phyloP scores from a whole-genome alignment of 1,140 invertebrate genomes.

The Scaptomyza hsui region DNA sequence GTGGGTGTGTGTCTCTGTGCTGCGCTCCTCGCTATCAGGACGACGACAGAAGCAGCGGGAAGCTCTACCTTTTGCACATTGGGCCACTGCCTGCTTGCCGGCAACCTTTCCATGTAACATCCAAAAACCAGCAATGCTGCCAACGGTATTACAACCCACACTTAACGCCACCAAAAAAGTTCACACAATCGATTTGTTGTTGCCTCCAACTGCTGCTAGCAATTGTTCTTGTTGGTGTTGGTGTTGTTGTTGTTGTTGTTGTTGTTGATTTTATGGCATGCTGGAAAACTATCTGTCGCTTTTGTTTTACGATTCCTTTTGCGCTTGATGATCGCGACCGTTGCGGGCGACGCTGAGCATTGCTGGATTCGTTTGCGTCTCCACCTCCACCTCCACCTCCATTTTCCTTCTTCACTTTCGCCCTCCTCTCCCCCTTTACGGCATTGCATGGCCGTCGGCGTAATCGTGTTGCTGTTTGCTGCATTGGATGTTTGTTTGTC shows the following conservation, averaged over 20 bases:
- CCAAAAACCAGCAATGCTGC: slow-evolving; percentile 1
- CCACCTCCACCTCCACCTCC: neutral
- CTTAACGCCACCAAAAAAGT: slow-evolving; percentile 69
- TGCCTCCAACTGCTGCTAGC: slow-evolving; percentile 52
- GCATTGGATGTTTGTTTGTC: slow-evolving; percentile 79
- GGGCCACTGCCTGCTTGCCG: neutral
- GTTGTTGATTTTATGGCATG: slow-evolving; percentile 62
- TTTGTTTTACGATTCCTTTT: slow-evolving; percentile 82
- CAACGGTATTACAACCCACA: slow-evolving; percentile 40
- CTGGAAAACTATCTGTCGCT: slow-evolving; percentile 79
- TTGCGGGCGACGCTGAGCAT: slow-evolving; percentile 30
- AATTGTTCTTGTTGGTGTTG: slow-evolving; percentile 23
- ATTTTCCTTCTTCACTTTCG: too few species aligned
- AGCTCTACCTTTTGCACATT: slow-evolving; percentile 23
- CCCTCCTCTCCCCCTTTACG: neutral
- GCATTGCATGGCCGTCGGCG: slow-evolving; percentile 60
- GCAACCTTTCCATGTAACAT: neutral
- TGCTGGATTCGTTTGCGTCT: slow-evolving; percentile 12
- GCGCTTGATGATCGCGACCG: slow-evolving; percentile 71
- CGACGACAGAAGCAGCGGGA: slow-evolving; percentile 39
- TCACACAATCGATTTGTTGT: slow-evolving; percentile 75
- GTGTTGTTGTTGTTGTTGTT: slow-evolving; percentile 47
- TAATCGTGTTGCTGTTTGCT: slow-evolving; percentile 80
- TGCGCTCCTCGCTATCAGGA: slow-evolving; percentile 59
- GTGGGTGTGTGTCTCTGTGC: neutral